These are phyloP conservation scores for Poecile montanus DNA, from an alignment of 2,797 vertebrate species.

Conservation along the genomic window DNA sequence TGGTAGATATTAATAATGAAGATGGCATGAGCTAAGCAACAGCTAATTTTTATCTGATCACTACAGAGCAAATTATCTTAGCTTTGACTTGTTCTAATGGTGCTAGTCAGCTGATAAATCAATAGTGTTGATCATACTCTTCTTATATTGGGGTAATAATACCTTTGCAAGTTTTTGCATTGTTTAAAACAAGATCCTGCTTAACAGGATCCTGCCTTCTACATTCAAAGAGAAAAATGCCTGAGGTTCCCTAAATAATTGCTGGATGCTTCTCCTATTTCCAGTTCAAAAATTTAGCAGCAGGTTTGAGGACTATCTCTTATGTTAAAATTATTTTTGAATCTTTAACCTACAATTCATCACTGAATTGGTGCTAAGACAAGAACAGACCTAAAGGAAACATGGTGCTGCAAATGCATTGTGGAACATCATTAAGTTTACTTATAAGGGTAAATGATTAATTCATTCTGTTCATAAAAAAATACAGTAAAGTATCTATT, in stretches of 20 bases:
- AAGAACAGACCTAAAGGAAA: neutral
- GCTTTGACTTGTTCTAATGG: neutral
- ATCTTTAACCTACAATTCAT: neutral
- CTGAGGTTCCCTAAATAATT: neutral
- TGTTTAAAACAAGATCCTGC: neutral
- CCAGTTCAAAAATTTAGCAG: neutral
- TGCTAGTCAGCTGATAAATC: neutral
- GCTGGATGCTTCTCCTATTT: neutral
- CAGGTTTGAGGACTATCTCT: neutral
- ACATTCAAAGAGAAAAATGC: neutral
- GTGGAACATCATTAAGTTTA: neutral
- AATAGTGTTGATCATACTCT: neutral
- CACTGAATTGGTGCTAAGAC: neutral
- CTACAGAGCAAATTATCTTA: neutral
- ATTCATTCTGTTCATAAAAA: neutral
- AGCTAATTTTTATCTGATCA: neutral
- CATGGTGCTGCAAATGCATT: neutral
- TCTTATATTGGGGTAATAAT: neutral
- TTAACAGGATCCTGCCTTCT: neutral
- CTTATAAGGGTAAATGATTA: neutral
- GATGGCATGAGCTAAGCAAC: neutral
- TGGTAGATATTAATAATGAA: neutral
- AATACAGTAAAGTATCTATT: neutral
- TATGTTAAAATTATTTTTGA: neutral
- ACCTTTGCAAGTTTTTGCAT: neutral